Base-by-base conservation (phyloP, 2,797 vertebrate species). In the Artibeus jamaicensis region DNA sequence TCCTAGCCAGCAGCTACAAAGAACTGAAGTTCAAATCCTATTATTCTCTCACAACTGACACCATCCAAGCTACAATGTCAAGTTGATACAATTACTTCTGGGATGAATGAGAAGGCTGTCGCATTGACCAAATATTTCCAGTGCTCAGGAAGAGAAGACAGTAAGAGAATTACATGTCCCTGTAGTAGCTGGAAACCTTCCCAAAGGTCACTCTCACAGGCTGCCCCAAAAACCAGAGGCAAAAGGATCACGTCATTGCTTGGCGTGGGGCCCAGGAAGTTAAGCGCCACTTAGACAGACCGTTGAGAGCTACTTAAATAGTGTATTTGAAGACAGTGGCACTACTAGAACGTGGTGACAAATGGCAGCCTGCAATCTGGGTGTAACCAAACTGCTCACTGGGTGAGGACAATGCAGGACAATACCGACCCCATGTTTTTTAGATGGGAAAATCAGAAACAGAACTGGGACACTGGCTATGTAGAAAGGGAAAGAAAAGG, bases 1-100 rank as follows among this genome's bases (percentile, higher is more conserved):
- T 73, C 87, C n/a, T 97, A 97, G 89, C 90, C 94, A 96, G 59
- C 88, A 95, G 93, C 88, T 96, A 53, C 95, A 0, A 1, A 96
- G 48, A 90, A 97, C 91, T 96, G 95, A 57, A 95, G 83, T 97
- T 70, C 89, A 62, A 53, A 96, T 98, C 88, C 79, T 76, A 90
- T 92, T 96, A 96, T 55, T 95, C 73, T 91, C 78, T 86, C n/a
- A 70, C 3, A 93, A 48, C 7, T 57, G 95, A 76, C 42, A 93
- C 55, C 74, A 74, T 39, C 21, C 55, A 96, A 70, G 59, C 84
- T 78, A 67, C 87, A 93, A 89, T 91, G 91, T 97, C 91, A 94
- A 88, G 67, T 26, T 74, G 90, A 97, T 68, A 42, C 57, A 94
- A 92, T 96, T 95, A 91, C 29, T 91, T 96, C 65, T 24, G 53